Evolutionary conservation across 2,888 invertebrate genomes (phyloP), one percentile per base, ranked within the genome.

Genomic region (Clanis bilineata): DNA sequence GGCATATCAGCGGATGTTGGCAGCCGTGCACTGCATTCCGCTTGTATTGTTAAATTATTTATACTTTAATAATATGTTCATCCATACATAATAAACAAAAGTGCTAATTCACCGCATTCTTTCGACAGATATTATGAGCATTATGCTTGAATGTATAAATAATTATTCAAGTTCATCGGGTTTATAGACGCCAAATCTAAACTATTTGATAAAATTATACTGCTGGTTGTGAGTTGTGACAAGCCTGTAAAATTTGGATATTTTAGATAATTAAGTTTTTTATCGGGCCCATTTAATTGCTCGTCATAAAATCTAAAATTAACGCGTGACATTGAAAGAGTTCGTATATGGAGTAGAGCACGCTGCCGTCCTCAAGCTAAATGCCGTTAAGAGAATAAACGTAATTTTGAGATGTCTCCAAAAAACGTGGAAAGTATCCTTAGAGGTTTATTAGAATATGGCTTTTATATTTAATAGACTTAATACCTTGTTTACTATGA

Each of bases 301-400:
- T 32, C 39, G n/a, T 18, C 32, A 51, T 51, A 51, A 51, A 51
- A 47, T 15, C 28, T 51, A 28, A 18, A 51, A 51, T 51, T 51
- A 51, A 18, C 32, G 32, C 32, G 51, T 51, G 51, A 51, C 51
- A 39, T 56, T 56, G 56, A 38, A 23, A 23, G 38, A 56, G 23
- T 54, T 55, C 32, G 55, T 54, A 22, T 36, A 77, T 75, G 66
- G 69, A 57, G 77, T 71, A 66, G 68, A 44, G 44, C 44, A n/a
- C n/a, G n/a, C n/a, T n/a, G n/a, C n/a, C n/a, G n/a, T n/a, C n/a
- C n/a, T n/a, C n/a, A n/a, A n/a, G n/a, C n/a, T n/a, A n/a, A n/a
- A n/a, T n/a, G n/a, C n/a, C n/a, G n/a, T n/a, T n/a, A n/a, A n/a
- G n/a, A n/a, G n/a, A n/a, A n/a, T n/a, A n/a, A n/a, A n/a, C n/a